These are phyloP conservation scores for Eonycteris spelaea DNA, from an alignment of 2,113 vertebrate species.

Conservation along the genomic window DNA sequence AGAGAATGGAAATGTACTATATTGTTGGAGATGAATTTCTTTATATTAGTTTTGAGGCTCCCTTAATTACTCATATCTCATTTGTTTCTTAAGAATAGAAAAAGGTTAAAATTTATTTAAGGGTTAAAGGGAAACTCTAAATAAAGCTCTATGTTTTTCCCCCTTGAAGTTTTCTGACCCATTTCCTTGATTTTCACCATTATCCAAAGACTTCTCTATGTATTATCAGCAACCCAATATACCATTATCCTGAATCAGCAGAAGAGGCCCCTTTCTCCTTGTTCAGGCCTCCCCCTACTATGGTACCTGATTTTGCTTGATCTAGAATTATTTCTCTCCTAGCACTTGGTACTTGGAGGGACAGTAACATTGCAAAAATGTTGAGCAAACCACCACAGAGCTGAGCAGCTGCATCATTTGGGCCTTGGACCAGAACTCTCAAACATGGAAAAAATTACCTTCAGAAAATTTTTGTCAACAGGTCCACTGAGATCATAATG, in stretches of 20 bases:
- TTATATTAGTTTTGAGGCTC: not conserved
- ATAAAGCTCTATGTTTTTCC: not conserved
- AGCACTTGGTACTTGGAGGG: not conserved
- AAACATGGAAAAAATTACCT: constrained; percentile 77
- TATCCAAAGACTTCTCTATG: not conserved
- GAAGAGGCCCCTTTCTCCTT: not conserved
- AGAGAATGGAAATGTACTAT: not conserved
- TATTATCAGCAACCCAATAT: not conserved
- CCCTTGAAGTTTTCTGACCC: not conserved
- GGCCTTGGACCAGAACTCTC: not conserved
- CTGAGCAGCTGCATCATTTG: not conserved
- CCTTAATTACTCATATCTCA: not conserved
- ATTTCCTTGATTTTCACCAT: not conserved
- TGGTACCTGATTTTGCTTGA: not conserved
- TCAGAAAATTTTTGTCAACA: constrained; percentile 87
- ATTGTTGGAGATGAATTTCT: not conserved
- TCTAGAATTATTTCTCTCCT: not conserved
- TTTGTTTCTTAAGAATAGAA: not conserved
- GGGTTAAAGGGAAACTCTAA: not conserved
- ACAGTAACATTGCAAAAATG: not conserved
- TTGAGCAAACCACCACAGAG: not conserved
- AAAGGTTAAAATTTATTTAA: not conserved
- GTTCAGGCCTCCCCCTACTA: not conserved
- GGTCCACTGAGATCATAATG: constrained; percentile 90
- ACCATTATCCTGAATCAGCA: not conserved